Conservation (phyloP, 2,797 vertebrate genomes). For the Linurgus olivaceus region DNA sequence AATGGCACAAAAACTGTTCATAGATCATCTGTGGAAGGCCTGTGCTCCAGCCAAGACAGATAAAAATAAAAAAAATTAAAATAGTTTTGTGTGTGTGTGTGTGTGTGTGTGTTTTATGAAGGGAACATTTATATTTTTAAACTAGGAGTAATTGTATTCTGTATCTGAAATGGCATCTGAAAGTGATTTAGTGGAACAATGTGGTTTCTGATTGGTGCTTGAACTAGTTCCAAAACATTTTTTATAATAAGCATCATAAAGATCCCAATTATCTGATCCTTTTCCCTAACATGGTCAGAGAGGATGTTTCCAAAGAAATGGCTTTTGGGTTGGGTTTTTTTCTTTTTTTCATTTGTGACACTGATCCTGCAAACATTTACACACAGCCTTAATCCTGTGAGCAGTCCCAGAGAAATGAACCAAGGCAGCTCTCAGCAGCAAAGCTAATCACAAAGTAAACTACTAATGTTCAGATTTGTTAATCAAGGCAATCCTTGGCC, state of each 20-base stretch:
- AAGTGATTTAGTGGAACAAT: constrained; percentile 92
- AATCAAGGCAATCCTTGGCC: constrained; percentile 41
- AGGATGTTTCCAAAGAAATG: constrained; percentile 69
- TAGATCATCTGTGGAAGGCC: constrained; percentile 83
- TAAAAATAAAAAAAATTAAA: constrained; percentile 81
- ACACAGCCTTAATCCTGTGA: neutral
- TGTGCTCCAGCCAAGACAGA: constrained; percentile 84
- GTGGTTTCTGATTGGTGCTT: constrained; percentile 89
- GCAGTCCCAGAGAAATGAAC: constrained; percentile 26
- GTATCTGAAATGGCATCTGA: constrained; percentile 90
- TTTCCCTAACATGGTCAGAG: constrained; percentile 72
- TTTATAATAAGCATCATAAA: constrained; percentile 83
- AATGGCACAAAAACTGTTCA: constrained; percentile 81
- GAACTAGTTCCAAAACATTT: constrained; percentile 86
- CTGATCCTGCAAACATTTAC: constrained; percentile 44
- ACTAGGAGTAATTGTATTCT: constrained; percentile 89
- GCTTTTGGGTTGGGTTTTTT: neutral
- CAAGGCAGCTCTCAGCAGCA: constrained; percentile 29
- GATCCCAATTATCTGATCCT: constrained; percentile 86
- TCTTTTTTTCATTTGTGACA: neutral
- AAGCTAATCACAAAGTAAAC: constrained; percentile 44
- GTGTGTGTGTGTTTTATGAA: constrained; percentile 67
- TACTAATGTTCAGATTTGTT: constrained; percentile 42
- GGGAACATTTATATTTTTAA: constrained; percentile 89
- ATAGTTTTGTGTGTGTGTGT: constrained; percentile 55